phyloP scores from a whole-genome alignment of 2,113 vertebrate genomes.

The Microcebus murinus region DNA sequence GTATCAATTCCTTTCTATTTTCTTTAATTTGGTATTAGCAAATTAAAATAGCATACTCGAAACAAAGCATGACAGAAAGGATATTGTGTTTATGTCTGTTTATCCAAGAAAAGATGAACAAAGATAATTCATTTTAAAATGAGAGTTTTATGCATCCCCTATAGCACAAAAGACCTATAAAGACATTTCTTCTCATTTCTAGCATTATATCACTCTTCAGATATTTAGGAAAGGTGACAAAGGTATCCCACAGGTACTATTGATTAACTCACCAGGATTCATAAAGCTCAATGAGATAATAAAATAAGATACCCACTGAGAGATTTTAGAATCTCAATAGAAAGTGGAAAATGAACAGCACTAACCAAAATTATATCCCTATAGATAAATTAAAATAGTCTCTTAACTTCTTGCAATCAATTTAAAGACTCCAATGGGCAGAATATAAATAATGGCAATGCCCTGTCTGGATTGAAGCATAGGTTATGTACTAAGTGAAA shows the following conservation, averaged over 20 bases:
- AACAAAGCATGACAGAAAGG: neutral
- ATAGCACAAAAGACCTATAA: neutral
- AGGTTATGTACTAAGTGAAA: neutral
- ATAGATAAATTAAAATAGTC: conserved; percentile 35
- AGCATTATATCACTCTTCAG: neutral
- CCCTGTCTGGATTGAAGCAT: neutral
- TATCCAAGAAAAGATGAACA: neutral
- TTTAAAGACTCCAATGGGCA: neutral
- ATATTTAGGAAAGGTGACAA: neutral
- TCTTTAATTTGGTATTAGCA: neutral
- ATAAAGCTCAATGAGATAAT: conserved; percentile 6
- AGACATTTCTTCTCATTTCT: neutral
- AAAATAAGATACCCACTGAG: conserved; percentile 33
- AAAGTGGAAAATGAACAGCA: conserved; percentile 52
- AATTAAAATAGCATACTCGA: neutral
- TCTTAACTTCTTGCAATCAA: conserved; percentile 47
- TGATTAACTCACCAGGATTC: neutral
- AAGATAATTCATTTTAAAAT: conserved; percentile 27
- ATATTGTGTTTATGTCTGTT: conserved; percentile 22
- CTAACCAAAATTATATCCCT: neutral
- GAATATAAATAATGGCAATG: conserved; percentile 8
- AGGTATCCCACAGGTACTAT: neutral
- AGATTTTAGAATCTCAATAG: conserved; percentile 28
- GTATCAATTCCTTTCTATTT: neutral
- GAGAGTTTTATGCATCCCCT: neutral